Conservation (phyloP, 2,113 vertebrate genomes). For the Meles meles region DNA sequence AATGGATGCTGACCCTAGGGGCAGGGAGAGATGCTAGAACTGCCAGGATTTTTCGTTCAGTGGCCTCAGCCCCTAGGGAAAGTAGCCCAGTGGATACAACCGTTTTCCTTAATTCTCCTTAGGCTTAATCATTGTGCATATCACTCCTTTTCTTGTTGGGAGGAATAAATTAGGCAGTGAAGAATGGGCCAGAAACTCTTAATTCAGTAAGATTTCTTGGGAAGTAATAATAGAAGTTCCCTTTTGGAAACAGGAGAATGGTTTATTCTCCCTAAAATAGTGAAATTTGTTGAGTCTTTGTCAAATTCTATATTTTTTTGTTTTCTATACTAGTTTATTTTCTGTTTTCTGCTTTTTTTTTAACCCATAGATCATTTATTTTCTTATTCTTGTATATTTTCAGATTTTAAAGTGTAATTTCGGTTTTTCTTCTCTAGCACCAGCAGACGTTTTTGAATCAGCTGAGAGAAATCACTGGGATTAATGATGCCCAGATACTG, state of each 20-base stretch:
- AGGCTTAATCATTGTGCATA: neutral
- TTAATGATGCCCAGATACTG: slow-evolving; percentile 95
- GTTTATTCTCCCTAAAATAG: neutral
- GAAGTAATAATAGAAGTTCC: neutral
- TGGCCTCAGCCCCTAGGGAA: neutral
- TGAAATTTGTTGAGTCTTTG: neutral
- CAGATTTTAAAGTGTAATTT: slow-evolving; percentile 38
- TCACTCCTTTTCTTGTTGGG: neutral
- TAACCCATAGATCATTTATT: neutral
- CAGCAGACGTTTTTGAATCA: slow-evolving; percentile 98
- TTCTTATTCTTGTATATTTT: slow-evolving; percentile 10
- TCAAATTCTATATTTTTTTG: neutral
- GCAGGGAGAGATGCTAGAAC: neutral
- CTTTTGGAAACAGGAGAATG: neutral
- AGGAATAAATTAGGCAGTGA: neutral
- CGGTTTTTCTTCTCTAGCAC: slow-evolving; percentile 82
- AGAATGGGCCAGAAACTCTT: neutral
- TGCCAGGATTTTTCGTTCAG: neutral
- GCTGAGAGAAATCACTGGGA: slow-evolving; percentile 96
- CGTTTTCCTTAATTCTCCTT: neutral
- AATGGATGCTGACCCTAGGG: neutral
- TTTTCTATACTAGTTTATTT: neutral
- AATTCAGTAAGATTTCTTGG: neutral
- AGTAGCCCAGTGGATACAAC: neutral
- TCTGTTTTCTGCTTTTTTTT: neutral